Conservation (phyloP, 2,113 vertebrate genomes). For the Laticauda laticaudata region DNA sequence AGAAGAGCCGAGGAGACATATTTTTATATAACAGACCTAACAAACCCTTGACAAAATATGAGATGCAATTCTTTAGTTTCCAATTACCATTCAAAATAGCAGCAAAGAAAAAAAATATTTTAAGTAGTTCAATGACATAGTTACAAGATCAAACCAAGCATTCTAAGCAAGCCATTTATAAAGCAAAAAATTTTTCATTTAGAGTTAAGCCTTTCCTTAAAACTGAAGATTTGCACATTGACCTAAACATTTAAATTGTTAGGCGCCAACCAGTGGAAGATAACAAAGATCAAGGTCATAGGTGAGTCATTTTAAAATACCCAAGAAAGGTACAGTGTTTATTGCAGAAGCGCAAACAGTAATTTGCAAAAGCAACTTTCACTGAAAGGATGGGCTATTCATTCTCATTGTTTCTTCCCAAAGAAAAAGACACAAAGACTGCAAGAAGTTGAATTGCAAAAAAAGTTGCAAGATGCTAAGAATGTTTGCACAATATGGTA, state of each 20-base stretch:
- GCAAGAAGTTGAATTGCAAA: neutral
- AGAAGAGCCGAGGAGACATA: neutral
- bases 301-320: constrained; percentile 2
- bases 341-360: neutral
- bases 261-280: neutral
- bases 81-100: constrained; percentile 37
- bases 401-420: neutral
- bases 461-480: neutral
- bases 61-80: constrained; percentile 6
- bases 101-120: constrained; percentile 45
- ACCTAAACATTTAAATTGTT: constrained; percentile 30
- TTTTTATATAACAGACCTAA: neutral
- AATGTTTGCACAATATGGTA: neutral
- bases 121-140: constrained; percentile 35
- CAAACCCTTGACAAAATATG: neutral
- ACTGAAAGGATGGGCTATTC: neutral
- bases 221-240: neutral
- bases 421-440: neutral
- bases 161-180: constrained; percentile 30
- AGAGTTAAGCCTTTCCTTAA: constrained; percentile 28
- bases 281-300: neutral
- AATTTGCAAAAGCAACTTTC: neutral
- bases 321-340: neutral
- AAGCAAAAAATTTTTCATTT: constrained; percentile 44
- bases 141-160: constrained; percentile 58